Evolutionary conservation across 2,888 invertebrate genomes (phyloP), one percentile per base, ranked within the genome.

Genomic region (Strigamia transsilvanica): DNA sequence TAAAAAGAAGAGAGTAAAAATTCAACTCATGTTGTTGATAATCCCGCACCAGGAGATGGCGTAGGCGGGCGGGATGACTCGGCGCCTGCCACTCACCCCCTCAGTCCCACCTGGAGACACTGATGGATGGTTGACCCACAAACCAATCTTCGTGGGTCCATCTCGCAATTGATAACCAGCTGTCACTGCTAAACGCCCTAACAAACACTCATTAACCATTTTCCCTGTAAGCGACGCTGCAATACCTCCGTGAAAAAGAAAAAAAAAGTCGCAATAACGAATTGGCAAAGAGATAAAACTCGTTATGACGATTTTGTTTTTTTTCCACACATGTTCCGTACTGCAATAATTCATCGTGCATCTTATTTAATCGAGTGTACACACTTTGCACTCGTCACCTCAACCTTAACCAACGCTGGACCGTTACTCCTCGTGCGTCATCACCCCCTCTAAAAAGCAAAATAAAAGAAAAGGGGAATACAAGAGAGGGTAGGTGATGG

Each of bases 31-130:
- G 56, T 56, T 56, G 56, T 18, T 56, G 56, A 15, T 56, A 56
- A 56, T 56, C 56, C 56, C 56, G 56, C 56, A 56, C 56, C 56
- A 18, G 56, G 56, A 56, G 56, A 56, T 56, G 56, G 56, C 56
- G 56, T 56, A 56, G 56, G 56, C 56, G 56, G 56, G 56, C 56
- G 56, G 56, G 56, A 56, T 56, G 56, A 56, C 56, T 56, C 56
- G 56, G 56, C 56, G 56, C 46, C 56, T 56, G 56, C 56, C 56
- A 56, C 56, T 56, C 56, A 56, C 56, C 56, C 56, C 56, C 56
- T 56, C 56, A 56, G 18, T 18, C 56, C 21, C 56, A 56, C 56
- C 56, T 56, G 56, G 56, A n/a, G 56, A 56, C 56, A 56, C 56
- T 56, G 56, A 56, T 56, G 56, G 56, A 56, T 56, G 56, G 56